These are phyloP conservation scores for Cottoperca gobio DNA, from an alignment of 2,797 vertebrate genomes.

Conservation along the genomic window DNA sequence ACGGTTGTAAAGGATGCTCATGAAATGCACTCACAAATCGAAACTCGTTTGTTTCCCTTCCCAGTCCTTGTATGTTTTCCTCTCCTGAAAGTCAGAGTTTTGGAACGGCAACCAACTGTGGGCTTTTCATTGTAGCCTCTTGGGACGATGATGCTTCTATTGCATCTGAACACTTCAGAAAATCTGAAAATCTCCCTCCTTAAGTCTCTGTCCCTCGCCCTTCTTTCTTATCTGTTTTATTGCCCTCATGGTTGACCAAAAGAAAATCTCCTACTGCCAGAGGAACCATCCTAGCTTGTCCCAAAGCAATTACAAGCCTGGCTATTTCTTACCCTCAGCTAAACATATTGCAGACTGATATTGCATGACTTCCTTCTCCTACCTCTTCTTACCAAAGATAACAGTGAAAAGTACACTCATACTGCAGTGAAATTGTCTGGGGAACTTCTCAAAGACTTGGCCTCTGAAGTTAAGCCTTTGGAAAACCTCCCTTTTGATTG, in stretches of 20 bases:
- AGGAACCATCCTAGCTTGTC: constrained; percentile 74
- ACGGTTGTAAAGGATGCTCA: constrained; percentile 41
- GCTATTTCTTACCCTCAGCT: constrained; percentile 78
- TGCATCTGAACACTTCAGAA: constrained; percentile 62
- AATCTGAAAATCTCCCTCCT: constrained; percentile 59
- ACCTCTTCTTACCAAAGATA: constrained; percentile 64
- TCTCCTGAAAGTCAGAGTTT: constrained; percentile 43
- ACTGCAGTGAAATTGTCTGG: constrained; percentile 60
- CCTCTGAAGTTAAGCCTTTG: constrained; percentile 63
- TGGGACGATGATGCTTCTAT: constrained; percentile 57
- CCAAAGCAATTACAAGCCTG: constrained; percentile 82
- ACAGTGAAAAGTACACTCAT: constrained; percentile 68
- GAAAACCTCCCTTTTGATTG: constrained; percentile 64
- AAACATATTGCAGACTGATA: constrained; percentile 75
- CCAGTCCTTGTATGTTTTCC: constrained; percentile 26
- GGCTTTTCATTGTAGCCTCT: constrained; percentile 51
- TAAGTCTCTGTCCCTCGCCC: constrained; percentile 18
- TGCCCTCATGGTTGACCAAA: constrained; percentile 73
- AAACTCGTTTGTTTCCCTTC: constrained; percentile 21
- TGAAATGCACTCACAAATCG: constrained; percentile 47
- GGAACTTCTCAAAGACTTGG: constrained; percentile 64
- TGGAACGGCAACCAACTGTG: constrained; percentile 49
- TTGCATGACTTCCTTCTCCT: constrained; percentile 70
- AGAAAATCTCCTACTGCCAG: constrained; percentile 69
- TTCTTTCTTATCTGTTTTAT: constrained; percentile 67